Percentiles rank a stretch among this genome's conserved stretches.
Conservation (phyloP, 2,113 vertebrate species). For the Psilopogon haemacephalus region DNA sequence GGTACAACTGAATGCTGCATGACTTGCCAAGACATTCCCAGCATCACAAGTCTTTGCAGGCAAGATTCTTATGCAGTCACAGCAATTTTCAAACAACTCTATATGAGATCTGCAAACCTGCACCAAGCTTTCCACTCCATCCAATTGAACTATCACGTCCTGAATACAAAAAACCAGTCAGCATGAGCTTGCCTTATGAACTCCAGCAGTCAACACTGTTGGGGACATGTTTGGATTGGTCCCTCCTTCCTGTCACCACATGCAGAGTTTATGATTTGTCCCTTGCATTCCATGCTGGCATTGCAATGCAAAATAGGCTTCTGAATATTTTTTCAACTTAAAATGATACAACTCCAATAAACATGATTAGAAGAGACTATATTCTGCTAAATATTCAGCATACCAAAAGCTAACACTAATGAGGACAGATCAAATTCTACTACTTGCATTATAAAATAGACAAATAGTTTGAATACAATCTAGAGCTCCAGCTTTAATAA, state of each 20-base stretch:
- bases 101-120: neutral
- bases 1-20: neutral
- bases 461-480: neutral
- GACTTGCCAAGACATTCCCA: neutral
- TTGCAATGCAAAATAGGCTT: neutral
- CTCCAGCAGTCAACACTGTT: neutral
- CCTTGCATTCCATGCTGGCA: neutral
- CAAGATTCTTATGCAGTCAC: neutral
- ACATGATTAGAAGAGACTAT: neutral
- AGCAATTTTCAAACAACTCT: neutral
- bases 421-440: neutral
- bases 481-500: neutral
- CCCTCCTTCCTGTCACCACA: neutral
- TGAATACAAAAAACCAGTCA: neutral
- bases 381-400: neutral
- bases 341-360: neutral
- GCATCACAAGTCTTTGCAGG: neutral
- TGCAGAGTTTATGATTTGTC: accelerated
- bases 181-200: neutral
- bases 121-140: neutral
- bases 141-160: neutral
- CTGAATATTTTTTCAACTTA: neutral
- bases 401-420: neutral
- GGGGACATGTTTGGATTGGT: neutral
- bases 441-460: neutral